phyloP scores from a whole-genome alignment of 1,140 invertebrate species.

The Stegodyphus dumicola region DNA sequence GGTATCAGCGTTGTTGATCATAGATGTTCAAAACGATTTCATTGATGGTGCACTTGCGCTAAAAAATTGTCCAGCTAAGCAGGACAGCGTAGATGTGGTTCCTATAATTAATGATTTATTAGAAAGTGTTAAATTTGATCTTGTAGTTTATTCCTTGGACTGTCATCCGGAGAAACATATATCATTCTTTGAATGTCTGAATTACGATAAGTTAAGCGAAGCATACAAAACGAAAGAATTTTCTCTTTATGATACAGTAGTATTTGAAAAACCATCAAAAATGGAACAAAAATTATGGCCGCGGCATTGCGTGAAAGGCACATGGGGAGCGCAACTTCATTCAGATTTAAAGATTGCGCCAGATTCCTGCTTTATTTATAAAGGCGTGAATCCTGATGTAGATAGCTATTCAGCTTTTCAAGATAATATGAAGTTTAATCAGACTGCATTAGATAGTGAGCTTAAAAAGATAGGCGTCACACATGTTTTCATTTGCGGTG shows the following conservation, averaged over 20 bases:
- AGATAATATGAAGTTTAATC: constrained; percentile 91
- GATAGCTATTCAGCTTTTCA: constrained; percentile 98
- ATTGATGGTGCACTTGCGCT: constrained; percentile 93
- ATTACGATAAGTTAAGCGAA: constrained; percentile 73
- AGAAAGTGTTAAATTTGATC: constrained; percentile 86
- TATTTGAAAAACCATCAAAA: constrained; percentile 87
- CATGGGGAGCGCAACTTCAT: constrained; percentile 93
- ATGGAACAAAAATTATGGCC: constrained; percentile 91
- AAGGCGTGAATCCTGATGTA: constrained; percentile 87
- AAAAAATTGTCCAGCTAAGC: constrained; percentile 89
- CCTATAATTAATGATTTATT: constrained; percentile 91
- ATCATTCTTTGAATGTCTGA: constrained; percentile 94
- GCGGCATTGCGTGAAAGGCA: constrained; percentile 92
- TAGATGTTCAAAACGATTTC: constrained; percentile 99
- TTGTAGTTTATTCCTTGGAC: constrained; percentile 94
- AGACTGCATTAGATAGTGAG: constrained; percentile 84
- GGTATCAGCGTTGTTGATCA: constrained; percentile 89
- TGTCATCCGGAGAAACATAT: constrained; percentile 98
- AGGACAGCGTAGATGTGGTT: constrained; percentile 90
- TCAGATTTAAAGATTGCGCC: constrained; percentile 83
- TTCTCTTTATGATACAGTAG: constrained; percentile 83
- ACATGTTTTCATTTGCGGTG: constrained; percentile 94
- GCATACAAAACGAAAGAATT: constrained; percentile 75
- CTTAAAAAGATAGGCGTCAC: constrained; percentile 83
- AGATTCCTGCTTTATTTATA: constrained; percentile 56